These are phyloP conservation scores for Aleiodes testaceus DNA, from an alignment of 2,888 invertebrate species.

Conservation along the genomic window DNA sequence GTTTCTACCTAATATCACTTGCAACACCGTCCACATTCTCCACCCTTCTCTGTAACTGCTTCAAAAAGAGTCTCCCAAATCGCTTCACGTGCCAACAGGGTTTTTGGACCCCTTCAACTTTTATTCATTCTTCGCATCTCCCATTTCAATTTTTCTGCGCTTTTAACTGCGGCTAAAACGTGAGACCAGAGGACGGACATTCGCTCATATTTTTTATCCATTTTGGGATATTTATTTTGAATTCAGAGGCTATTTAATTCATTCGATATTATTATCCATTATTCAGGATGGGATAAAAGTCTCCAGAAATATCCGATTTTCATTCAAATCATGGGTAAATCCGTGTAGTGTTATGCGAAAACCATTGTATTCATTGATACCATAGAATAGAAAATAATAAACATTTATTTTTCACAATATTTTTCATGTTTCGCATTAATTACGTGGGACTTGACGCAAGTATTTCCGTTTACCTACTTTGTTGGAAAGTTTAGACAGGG, in stretches of 20 bases:
- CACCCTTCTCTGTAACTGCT: constrained; percentile 46
- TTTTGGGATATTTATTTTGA: too few species aligned
- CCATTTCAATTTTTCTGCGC: constrained; percentile 70
- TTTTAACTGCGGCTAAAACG: constrained; percentile 59
- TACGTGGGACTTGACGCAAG: not conserved
- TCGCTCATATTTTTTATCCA: too few species aligned
- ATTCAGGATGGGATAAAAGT: constrained; percentile 62
- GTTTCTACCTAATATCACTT: constrained; percentile 71
- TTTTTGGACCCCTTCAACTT: constrained; percentile 47
- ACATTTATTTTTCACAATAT: too few species aligned
- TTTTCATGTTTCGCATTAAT: not conserved
- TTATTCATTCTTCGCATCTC: constrained; percentile 71
- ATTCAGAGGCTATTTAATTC: constrained; percentile 15
- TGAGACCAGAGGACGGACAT: constrained; percentile 22
- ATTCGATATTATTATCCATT: constrained; percentile 61
- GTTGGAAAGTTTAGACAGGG: not conserved
- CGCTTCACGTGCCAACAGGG: constrained; percentile 59
- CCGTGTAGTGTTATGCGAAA: constrained; percentile 48
- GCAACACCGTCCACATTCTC: constrained; percentile 47
- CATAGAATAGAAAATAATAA: too few species aligned
- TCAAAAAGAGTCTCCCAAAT: constrained; percentile 52
- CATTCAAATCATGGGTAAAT: constrained; percentile 63
- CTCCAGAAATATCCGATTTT: constrained; percentile 60
- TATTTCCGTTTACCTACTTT: constrained; percentile 1
- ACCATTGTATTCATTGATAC: constrained; percentile 62